Base-by-base conservation (phyloP, 2,797 vertebrate genomes). In the Cryptoprocta ferox region DNA sequence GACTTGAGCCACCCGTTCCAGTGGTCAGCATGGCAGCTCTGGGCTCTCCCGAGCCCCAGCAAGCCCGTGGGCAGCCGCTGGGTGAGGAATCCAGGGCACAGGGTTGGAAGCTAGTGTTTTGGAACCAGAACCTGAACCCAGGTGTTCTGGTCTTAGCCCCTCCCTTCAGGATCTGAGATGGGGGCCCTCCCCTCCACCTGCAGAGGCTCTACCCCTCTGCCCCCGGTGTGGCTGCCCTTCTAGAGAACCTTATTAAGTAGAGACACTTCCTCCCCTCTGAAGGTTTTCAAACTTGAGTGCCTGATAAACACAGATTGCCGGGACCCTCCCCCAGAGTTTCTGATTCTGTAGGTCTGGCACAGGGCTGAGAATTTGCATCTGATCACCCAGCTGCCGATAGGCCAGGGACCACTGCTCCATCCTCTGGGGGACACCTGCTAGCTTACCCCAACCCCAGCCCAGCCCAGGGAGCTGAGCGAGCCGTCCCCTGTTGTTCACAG, bases 1-100 rank as follows among this genome's bases (percentile, higher is more conserved):
- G 16, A 10, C 30, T 10, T 9, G 21, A 37, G 1, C 7, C n/a
- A 14, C 24, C 5, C 0, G 6, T n/a, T 6, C 10, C 39, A 1
- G 37, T 21, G 19, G 59, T 32, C 48, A 19, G n/a, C 1, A 32
- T 16, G 81, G 30, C 48, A 30, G 48, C 59, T 42, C 28, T 1
- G 2, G 70, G 7, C 45, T 32, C 32, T 39, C 53, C 0, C 0
- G 65, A 24, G 24, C 15, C 39, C 18, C 24, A 28, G 65, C 65
- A 19, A 19, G 26, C 75, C 48, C 4, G 12, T 3, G 42, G 61
- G 79, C 68, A 28, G 21, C 42, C 3, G 10, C 7, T 19, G 8
- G 30, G 18, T 30, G 68, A 26, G 42, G 75, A 68, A 63, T 24
- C 78, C 18, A 56, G 48, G 39, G 32, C 65, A 50, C 14, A 14